Base-by-base conservation (phyloP, 2,888 invertebrate genomes). In the Antheraea yamamai region DNA sequence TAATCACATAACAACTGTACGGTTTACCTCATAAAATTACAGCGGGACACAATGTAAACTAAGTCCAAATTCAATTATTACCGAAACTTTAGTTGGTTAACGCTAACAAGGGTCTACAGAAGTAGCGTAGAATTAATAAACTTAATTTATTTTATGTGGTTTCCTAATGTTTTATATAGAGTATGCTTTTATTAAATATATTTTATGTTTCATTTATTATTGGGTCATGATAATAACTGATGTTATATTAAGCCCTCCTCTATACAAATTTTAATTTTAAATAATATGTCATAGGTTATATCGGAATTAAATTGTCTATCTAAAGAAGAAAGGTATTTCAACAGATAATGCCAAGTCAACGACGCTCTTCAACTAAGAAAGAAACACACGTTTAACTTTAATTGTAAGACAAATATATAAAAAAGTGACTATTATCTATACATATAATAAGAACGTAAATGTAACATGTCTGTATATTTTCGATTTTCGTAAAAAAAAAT, bases 51-150 rank as follows among this genome's bases (percentile, higher is more conserved):
- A 79, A 78, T 75, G 73, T 80, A 80, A 83, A 83, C 80, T 77
- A 77, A 79, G 80, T 80, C 79, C 75, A 75, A 83, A 85, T 83
- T 84, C 73, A 81, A 83, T 86, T 81, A 79, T 75, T 78, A 77
- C 77, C 77, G 79, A 83, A 79, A 80, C 82, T 78, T 80, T 80
- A 78, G 81, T 82, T 81, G 78, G 74, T 74, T 74, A 74, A 81
- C 79, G 80, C 81, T 82, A 84, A 83, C 84, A 81, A 83, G 82
- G 84, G 84, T 82, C 76, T 78, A 74, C 76, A 77, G 78, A 76
- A 39, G n/a, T 70, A 39, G n/a, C 78, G 74, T 73, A 61, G 75
- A 83, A 82, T 81, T 79, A 81, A 80, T 84, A 80, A 81, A 79
- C 20, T 76, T 78, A 76, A 79, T 80, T 81, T 78, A 76, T 66